phyloP scores from a whole-genome alignment of 2,797 vertebrate species.

The Hyperoplus lanceolatus region DNA sequence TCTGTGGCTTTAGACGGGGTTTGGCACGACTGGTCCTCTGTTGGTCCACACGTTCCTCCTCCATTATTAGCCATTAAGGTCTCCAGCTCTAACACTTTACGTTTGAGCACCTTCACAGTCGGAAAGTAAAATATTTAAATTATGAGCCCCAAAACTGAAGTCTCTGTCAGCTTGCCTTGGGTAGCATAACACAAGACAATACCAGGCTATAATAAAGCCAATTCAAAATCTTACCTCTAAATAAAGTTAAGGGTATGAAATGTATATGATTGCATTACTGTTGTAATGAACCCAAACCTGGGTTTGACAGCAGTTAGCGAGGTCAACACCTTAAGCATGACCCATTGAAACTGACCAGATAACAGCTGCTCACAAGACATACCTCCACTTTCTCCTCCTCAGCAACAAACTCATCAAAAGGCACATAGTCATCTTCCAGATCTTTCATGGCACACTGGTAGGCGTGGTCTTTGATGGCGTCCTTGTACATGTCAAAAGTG shows the following conservation, averaged over 20 bases:
- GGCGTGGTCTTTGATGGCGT: constrained; percentile 92
- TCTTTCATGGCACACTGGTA: constrained; percentile 90
- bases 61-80: background rate
- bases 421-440: constrained; percentile 90
- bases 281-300: background rate
- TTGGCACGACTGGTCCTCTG: constrained; percentile 60
- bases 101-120: constrained; percentile 71
- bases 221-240: background rate
- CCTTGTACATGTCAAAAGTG: constrained; percentile 94
- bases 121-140: background rate
- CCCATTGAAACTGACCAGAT: background rate
- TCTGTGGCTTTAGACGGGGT: constrained; percentile 50
- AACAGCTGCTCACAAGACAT: background rate
- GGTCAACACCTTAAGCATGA: background rate
- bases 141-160: background rate
- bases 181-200: background rate
- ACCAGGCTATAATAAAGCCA: background rate
- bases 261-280: background rate
- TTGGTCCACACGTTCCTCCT: background rate
- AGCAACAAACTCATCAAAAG: constrained; percentile 88
- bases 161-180: background rate
- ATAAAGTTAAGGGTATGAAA: background rate
- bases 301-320: background rate
- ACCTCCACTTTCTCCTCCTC: constrained; percentile 92
- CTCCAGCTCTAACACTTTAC: constrained; percentile 76